Percentiles rank a stretch among this genome's conserved stretches.
phyloP scores from a whole-genome alignment of 2,113 vertebrate species.

The Polypterus bichir region DNA sequence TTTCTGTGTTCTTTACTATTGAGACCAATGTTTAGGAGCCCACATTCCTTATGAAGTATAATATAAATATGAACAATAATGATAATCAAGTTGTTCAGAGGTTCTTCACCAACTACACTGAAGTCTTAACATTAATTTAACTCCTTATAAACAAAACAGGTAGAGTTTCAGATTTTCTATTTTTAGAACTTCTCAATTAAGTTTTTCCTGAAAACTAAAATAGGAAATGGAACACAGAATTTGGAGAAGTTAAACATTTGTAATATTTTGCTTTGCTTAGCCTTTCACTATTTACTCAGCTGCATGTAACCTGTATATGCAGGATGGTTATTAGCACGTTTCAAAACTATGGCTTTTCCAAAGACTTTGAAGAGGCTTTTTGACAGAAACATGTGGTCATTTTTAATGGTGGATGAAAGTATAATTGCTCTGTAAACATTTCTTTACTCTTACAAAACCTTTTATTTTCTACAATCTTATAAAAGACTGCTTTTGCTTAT shows the following conservation, averaged over 20 bases:
- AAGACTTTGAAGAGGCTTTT: constrained; percentile 42
- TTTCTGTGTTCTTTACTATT: not conserved
- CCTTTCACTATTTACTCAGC: constrained; percentile 45
- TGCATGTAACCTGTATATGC: constrained; percentile 43
- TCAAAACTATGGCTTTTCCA: constrained; percentile 42
- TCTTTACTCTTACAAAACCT: constrained; percentile 5
- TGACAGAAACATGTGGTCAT: constrained; percentile 38
- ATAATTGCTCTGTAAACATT: constrained; percentile 17
- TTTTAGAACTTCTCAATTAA: constrained; percentile 10
- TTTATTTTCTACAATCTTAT: constrained; percentile 9
- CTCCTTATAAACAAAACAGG: not conserved
- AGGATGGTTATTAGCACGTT: constrained; percentile 36
- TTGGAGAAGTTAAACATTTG: constrained; percentile 14
- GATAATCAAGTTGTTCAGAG: not conserved
- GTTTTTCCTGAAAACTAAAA: not conserved
- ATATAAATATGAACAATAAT: not conserved
- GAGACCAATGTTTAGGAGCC: not conserved
- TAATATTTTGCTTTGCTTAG: constrained; percentile 34
- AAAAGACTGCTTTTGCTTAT: not conserved
- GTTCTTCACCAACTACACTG: too few species aligned
- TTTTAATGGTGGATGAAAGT: constrained; percentile 40
- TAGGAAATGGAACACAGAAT: not conserved
- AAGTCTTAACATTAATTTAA: not conserved
- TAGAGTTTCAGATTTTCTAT: not conserved
- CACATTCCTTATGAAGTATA: not conserved